Evolutionary conservation across 2,888 invertebrate species (phyloP), one percentile per base, ranked within the genome.

Genomic region (Aphodius sticticus): DNA sequence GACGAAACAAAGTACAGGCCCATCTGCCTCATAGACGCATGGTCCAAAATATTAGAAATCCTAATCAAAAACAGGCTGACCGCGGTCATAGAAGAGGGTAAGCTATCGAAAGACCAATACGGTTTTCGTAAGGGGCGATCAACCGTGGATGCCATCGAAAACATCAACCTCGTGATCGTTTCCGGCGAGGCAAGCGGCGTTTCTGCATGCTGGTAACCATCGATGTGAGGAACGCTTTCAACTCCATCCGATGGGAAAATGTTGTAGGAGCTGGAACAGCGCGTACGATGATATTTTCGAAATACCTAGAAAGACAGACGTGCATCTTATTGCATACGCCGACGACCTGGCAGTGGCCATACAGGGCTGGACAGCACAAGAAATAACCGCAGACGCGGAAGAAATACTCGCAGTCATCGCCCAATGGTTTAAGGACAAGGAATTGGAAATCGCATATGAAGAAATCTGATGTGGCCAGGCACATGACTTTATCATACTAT

Each of bases 31-130:
- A 79, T 85, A 3, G 79, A 83, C 78, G 79, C 82, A 9, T 35
- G 82, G 16, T 83, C 84, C 6, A 86, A 86, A 80, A 75, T 85
- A 0, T 81, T 82, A 6, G 86, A 86, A 81, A 81, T 81, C 35
- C n/a, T 86, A 53, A 80, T 86, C 9, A 78, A 77, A 78, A 79
- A 78, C 3, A 81, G 85, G 77, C 77, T 86, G 26, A 76, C 79
- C n/a, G 75, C 75, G 37, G 81, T 81, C 16, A 77, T 85, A 0
- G 80, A 81, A n/a, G 75, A 26, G n/a, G 53, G 12, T 0, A 71
- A 76, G 69, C 69, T 82, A 12, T 78, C 80, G 1, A 53, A 69
- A 7, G 9, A 74, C 0, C 82, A 83, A 69, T 83, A 77, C 76
- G 85, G 86, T 6, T 85, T 85, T 77, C 80, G 85, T 26, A 82